phyloP scores from a whole-genome alignment of 2,797 vertebrate species.

The Cossypha niveicapilla region DNA sequence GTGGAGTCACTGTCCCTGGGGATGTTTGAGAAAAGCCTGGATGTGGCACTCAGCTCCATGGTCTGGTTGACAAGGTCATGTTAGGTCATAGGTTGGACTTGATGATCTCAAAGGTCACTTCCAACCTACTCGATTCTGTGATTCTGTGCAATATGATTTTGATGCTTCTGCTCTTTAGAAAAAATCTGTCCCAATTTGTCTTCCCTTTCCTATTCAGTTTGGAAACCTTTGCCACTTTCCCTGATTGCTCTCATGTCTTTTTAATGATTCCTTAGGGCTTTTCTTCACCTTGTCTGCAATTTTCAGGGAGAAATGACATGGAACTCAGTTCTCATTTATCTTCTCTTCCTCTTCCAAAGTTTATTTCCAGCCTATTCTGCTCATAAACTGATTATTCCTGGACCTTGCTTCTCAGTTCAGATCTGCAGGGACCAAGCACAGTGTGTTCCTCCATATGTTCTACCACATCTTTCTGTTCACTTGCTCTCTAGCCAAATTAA shows the following conservation, averaged over 20 bases:
- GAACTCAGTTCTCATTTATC: neutral
- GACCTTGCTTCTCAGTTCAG: neutral
- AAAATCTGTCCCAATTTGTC: neutral
- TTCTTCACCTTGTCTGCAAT: neutral
- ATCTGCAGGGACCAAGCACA: neutral
- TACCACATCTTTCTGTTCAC: neutral
- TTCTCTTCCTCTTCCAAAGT: neutral
- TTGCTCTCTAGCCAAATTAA: conserved; percentile 7
- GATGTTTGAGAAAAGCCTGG: neutral
- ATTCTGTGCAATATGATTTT: neutral
- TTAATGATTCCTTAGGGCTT: neutral
- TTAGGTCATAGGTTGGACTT: neutral
- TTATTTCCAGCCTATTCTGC: neutral
- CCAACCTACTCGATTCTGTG: neutral
- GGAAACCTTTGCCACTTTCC: neutral
- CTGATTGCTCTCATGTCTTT: neutral
- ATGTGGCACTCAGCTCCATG: neutral
- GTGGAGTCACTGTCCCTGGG: neutral
- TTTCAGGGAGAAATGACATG: neutral
- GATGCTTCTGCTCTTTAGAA: neutral
- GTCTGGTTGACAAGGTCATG: neutral
- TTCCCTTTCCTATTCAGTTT: neutral
- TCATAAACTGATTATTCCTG: neutral
- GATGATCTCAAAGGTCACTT: neutral
- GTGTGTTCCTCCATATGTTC: neutral